These are phyloP conservation scores for Panonychus citri DNA, from an alignment of 1,140 invertebrate genomes.

Conservation along the genomic window DNA sequence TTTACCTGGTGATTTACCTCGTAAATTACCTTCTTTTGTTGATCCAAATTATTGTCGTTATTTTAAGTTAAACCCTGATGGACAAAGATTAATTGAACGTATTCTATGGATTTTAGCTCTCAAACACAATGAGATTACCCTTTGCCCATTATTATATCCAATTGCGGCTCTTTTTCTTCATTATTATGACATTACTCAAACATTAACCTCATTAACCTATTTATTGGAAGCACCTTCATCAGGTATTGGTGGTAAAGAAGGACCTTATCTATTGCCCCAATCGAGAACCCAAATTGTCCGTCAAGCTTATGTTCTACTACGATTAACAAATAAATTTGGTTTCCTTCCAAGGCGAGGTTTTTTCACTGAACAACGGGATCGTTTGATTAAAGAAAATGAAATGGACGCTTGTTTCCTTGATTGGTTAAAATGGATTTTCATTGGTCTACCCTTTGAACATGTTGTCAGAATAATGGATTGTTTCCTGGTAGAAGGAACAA, in stretches of 20 bases:
- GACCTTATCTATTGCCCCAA: constrained; percentile 74
- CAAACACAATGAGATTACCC: constrained; percentile 65
- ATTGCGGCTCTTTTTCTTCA: constrained; percentile 69
- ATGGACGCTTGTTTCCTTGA: constrained; percentile 6
- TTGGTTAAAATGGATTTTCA: constrained; percentile 12
- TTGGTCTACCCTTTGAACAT: constrained; percentile 9
- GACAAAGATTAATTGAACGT: constrained; percentile 1
- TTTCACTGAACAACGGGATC: not conserved
- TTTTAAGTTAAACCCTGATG: constrained; percentile 2
- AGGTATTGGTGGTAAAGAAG: constrained; percentile 34
- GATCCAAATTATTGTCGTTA: constrained; percentile 6
- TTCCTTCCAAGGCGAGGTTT: not conserved
- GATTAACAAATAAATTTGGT: constrained; percentile 76
- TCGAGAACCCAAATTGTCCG: constrained; percentile 77
- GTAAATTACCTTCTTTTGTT: constrained; percentile 11
- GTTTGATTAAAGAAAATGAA: constrained; percentile 4
- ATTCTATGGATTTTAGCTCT: constrained; percentile 7
- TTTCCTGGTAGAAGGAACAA: constrained; percentile 11
- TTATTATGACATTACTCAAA: constrained; percentile 68
- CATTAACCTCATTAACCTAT: constrained; percentile 25
- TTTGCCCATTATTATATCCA: constrained; percentile 68
- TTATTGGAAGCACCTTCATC: not conserved
- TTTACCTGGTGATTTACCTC: not conserved
- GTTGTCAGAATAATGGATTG: constrained; percentile 12
- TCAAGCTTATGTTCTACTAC: constrained; percentile 46